Evolutionary conservation across 2,797 vertebrate genomes (phyloP).

Genomic region (Lycodopsis pacificus): DNA sequence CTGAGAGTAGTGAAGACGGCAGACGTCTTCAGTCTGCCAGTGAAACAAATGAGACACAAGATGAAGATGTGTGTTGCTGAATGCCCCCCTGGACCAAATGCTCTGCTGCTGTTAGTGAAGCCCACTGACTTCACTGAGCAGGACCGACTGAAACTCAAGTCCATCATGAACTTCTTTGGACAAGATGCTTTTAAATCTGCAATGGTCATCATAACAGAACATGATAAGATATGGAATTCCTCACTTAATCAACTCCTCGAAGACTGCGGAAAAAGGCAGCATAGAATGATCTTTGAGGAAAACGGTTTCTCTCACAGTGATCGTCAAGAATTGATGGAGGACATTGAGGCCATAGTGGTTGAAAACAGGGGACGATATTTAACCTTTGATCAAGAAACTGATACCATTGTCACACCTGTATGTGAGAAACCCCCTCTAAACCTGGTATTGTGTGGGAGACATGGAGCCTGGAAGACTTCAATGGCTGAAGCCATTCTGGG

Average conservation of each 20-base stretch:
- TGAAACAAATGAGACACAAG: not conserved
- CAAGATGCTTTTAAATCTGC: slow-evolving; percentile 33
- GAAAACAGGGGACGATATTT: slow-evolving; percentile 26
- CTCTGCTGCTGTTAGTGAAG: slow-evolving; percentile 46
- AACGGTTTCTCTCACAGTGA: fast-evolving
- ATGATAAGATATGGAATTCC: fast-evolving
- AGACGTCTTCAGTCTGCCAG: slow-evolving; percentile 37
- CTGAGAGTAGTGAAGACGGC: slow-evolving; percentile 45
- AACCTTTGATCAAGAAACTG: slow-evolving; percentile 5
- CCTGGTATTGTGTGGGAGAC: slow-evolving; percentile 45
- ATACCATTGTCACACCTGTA: not conserved
- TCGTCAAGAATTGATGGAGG: slow-evolving; percentile 24
- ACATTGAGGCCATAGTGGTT: slow-evolving; percentile 34
- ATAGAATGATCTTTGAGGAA: slow-evolving; percentile 17
- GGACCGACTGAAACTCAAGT: slow-evolving; percentile 18
- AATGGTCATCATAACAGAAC: slow-evolving; percentile 29
- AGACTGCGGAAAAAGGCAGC: slow-evolving; percentile 22
- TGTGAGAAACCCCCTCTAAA: slow-evolving; percentile 12
- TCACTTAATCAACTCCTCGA: slow-evolving; percentile 23
- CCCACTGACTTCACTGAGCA: slow-evolving; percentile 47
- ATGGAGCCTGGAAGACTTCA: slow-evolving; percentile 15
- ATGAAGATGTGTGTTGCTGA: not conserved
- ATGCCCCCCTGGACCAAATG: slow-evolving; percentile 55
- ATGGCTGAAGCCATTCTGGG: slow-evolving; percentile 17
- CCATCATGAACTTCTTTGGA: slow-evolving; percentile 40